Evolutionary conservation across 2,888 invertebrate genomes (phyloP), one percentile per base, ranked within the genome.

Genomic region (Harmothoe impar): DNA sequence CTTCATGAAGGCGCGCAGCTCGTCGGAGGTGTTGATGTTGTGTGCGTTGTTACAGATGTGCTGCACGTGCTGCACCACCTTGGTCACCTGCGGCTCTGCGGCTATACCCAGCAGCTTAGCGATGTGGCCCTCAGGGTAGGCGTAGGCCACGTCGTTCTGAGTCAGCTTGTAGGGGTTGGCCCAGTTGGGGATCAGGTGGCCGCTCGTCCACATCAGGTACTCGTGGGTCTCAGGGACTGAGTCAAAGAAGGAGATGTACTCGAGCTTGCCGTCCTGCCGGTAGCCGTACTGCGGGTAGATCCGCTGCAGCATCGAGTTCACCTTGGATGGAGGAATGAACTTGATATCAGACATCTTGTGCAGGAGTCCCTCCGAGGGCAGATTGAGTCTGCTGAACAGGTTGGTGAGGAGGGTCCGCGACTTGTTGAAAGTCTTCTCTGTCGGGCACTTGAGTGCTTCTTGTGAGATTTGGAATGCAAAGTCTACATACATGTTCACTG

Each of bases 171-270:
- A 89, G 0, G 93, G 93, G 91, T 93, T 92, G 0, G 93, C 93
- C 93, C 93, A 93, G 89, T 92, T 89, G 12, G 93, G 93, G 0
- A 93, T 91, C 15, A 93, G 88, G 81, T 91, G 90, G 0, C 89
- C 54, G 51, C 91, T 92, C 20, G 92, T 91, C 93, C 93, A 93
- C 15, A 91, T 91, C 33, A 92, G 85, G 62, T 89, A 90, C 77
- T 93, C 92, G 54, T 93, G 91, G 20, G 77, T 91, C 54, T 92
- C 93, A 10, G 93, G 91, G 5, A 93, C 62, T 10, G 93, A 92
- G 20, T 92, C 92, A 35, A 90, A 89, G 91, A 93, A 93, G 15
- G 91, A 88, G 15, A 93, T 92, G 88, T 93, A 93, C 29, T 91
- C 23, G 29, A 54, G 35, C 23, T 85, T n/a, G 5, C 78, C 91